Conservation (phyloP, 2,888 invertebrate genomes). For the Imbricaverruca yamaguchii region DNA sequence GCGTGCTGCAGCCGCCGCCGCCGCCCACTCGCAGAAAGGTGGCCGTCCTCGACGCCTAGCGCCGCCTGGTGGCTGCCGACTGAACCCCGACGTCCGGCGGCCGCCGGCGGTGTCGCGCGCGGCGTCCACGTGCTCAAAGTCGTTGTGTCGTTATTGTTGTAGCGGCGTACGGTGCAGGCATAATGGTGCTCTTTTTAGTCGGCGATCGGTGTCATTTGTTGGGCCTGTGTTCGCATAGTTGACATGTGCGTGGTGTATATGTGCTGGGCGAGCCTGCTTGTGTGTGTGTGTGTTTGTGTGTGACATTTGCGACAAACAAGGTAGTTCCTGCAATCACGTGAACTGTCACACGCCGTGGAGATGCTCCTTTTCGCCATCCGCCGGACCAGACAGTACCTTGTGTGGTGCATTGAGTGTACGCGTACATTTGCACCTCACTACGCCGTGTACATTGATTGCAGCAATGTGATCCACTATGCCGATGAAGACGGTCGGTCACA, state of each 20-base stretch:
- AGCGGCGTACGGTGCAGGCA: neutral
- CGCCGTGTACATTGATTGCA: too few species aligned
- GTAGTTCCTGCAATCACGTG: too few species aligned
- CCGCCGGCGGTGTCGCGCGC: neutral
- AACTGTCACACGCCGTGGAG: too few species aligned
- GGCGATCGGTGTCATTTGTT: constrained; percentile 2
- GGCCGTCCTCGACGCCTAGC: constrained; percentile 11
- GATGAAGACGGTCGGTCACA: too few species aligned
- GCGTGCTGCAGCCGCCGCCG: constrained; percentile 13
- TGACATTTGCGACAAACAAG: neutral
- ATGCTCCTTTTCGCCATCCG: too few species aligned
- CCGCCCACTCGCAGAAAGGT: constrained; percentile 14
- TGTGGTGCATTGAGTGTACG: too few species aligned
- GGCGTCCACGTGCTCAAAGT: constrained; percentile 2
- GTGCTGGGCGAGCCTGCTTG: neutral
- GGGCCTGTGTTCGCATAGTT: neutral
- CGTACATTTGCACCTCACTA: too few species aligned
- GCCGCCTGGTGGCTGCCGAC: neutral
- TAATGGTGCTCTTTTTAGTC: constrained; percentile 4
- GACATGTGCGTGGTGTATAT: neutral
- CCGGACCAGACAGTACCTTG: too few species aligned
- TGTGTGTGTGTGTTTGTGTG: neutral
- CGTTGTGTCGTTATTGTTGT: neutral
- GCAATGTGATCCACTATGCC: too few species aligned
- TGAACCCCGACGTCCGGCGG: neutral